Conservation (phyloP, 2,888 invertebrate species). For the Drosophila borealis region DNA sequence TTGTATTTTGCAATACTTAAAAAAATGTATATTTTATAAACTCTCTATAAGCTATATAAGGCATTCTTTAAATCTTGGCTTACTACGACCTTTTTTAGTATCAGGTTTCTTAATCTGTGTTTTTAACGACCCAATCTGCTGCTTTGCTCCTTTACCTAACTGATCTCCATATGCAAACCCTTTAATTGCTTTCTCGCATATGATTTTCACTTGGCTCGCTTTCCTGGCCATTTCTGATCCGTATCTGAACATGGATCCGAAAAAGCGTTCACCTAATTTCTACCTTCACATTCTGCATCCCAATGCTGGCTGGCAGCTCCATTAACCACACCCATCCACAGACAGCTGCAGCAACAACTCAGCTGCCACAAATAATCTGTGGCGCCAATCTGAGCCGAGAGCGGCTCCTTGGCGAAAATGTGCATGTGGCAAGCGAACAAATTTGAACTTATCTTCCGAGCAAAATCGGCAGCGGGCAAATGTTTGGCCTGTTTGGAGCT, state of each 20-base stretch:
- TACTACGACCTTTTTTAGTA: too few relatives aligned
- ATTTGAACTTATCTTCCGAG: constrained; percentile 56
- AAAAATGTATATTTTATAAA: too few relatives aligned
- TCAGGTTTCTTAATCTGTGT: too few relatives aligned
- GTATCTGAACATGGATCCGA: background rate
- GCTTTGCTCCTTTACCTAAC: background rate
- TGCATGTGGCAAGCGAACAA: constrained; percentile 25
- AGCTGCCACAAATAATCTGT: constrained; percentile 23
- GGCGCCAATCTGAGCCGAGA: constrained; percentile 45
- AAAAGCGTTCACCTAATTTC: background rate
- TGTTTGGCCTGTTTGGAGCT: constrained; percentile 48
- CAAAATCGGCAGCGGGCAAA: constrained; percentile 41
- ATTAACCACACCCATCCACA: constrained; percentile 20
- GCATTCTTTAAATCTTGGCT: too few relatives aligned
- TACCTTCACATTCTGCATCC: background rate
- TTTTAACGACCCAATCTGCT: background rate
- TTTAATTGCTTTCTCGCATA: background rate
- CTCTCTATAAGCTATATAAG: too few relatives aligned
- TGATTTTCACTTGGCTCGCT: background rate
- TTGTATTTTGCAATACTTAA: too few relatives aligned
- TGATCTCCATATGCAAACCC: background rate
- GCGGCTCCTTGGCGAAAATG: constrained; percentile 23
- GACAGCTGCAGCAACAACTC: background rate
- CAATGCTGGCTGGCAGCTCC: background rate
- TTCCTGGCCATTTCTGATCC: background rate